phyloP scores from a whole-genome alignment of 1,140 invertebrate genomes.

The Ceratina calcarata region DNA sequence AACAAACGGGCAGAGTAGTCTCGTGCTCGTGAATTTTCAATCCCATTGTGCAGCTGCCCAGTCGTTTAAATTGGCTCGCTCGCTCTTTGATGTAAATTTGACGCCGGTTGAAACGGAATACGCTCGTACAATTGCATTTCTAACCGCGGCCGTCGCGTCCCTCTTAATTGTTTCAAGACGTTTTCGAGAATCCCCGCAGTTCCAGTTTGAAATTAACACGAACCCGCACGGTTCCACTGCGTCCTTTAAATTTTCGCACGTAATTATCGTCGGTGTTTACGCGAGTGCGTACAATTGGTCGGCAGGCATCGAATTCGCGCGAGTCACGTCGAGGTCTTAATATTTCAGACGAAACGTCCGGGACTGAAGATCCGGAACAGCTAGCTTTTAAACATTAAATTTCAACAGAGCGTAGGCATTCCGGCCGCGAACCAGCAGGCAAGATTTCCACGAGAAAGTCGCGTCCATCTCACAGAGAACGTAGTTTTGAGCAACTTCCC shows the following conservation, averaged over 20 bases:
- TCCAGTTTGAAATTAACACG: too few relatives aligned
- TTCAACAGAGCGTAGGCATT: background rate
- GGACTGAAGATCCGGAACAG: background rate
- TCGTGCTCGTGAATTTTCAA: slow-evolving; percentile 25
- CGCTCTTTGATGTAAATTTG: slow-evolving; percentile 35
- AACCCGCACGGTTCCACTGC: too few relatives aligned
- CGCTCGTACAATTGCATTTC: background rate
- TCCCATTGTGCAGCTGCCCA: slow-evolving; percentile 15
- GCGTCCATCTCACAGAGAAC: too few relatives aligned
- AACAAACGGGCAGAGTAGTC: too few relatives aligned
- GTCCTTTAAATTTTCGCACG: too few relatives aligned
- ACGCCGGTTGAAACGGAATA: background rate
- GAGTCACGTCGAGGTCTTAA: slow-evolving; percentile 22
- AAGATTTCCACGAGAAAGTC: too few relatives aligned
- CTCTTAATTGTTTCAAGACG: background rate
- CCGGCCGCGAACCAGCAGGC: too few relatives aligned
- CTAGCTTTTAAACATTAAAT: slow-evolving; percentile 14
- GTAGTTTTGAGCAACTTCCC: too few relatives aligned
- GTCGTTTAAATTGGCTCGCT: slow-evolving; percentile 32
- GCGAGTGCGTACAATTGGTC: too few relatives aligned
- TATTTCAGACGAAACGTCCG: slow-evolving; percentile 32
- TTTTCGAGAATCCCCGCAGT: too few relatives aligned
- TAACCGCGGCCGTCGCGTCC: background rate
- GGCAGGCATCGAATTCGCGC: background rate
- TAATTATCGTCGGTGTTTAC: too few relatives aligned